Evolutionary conservation across 2,888 invertebrate genomes (phyloP).

Genomic region (Brenthis hecate): DNA sequence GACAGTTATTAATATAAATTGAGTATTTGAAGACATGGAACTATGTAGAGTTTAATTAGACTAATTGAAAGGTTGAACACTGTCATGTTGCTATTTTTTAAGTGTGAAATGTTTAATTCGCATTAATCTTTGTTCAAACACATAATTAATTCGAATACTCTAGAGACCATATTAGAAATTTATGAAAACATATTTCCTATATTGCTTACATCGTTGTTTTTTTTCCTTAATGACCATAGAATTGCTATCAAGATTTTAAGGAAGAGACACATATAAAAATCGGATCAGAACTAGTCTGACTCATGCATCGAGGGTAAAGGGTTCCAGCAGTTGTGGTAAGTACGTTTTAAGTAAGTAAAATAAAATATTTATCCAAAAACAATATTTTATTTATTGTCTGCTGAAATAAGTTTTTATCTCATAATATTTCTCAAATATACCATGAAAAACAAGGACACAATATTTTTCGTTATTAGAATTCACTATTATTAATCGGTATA

Average conservation of each 20-base stretch:
- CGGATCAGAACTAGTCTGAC: too few relatives aligned
- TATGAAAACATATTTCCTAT: not conserved
- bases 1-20: slow-evolving; percentile 5
- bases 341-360: too few relatives aligned
- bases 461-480: too few relatives aligned
- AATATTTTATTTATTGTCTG: too few relatives aligned
- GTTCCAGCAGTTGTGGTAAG: too few relatives aligned
- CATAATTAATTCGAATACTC: slow-evolving; percentile 21
- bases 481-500: too few relatives aligned
- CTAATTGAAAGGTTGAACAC: not conserved
- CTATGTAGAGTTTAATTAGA: slow-evolving; percentile 8
- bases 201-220: not conserved
- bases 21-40: slow-evolving; percentile 4
- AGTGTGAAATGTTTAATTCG: not conserved
- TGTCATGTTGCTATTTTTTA: not conserved
- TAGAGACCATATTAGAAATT: slow-evolving; percentile 1
- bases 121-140: not conserved
- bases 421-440: too few relatives aligned
- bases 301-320: too few relatives aligned
- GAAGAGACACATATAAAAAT: too few relatives aligned
- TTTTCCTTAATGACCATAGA: not conserved
- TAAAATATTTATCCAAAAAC: too few relatives aligned
- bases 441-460: too few relatives aligned
- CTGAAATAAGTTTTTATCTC: too few relatives aligned
- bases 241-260: not conserved